phyloP scores from a whole-genome alignment of 2,888 invertebrate species.

The Sabellastarte sp. region DNA sequence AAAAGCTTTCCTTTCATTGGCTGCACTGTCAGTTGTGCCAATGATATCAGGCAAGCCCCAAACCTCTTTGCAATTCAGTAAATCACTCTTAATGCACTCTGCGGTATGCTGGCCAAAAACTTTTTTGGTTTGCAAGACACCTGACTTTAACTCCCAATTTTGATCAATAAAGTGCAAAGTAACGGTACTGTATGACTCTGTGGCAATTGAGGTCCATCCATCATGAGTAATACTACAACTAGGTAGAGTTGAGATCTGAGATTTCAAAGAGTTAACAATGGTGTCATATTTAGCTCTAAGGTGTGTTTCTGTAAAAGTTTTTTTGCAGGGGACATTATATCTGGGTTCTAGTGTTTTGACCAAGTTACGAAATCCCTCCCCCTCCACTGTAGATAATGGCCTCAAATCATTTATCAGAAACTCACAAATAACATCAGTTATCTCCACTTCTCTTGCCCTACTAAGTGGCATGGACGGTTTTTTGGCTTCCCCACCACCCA shows the following conservation, averaged over 20 bases:
- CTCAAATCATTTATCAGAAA: background rate
- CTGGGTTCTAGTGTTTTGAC: background rate
- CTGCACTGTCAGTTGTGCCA: background rate
- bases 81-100: background rate
- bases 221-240: background rate
- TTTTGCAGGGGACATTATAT: background rate
- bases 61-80: too few relatives aligned
- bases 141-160: background rate
- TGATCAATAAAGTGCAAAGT: background rate
- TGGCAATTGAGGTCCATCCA: background rate
- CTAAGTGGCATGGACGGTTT: too few relatives aligned
- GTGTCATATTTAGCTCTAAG: too few relatives aligned
- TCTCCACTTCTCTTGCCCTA: too few relatives aligned
- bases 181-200: background rate
- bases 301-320: background rate
- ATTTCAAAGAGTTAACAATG: too few relatives aligned
- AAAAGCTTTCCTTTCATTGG: background rate
- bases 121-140: background rate
- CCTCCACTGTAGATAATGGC: background rate
- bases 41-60: too few relatives aligned
- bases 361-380: background rate
- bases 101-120: background rate
- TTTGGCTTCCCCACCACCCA: too few relatives aligned
- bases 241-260: too few relatives aligned
- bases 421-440: background rate